These are phyloP conservation scores for Drosophila takahashii DNA, from an alignment of 1,140 invertebrate genomes.

Conservation along the genomic window DNA sequence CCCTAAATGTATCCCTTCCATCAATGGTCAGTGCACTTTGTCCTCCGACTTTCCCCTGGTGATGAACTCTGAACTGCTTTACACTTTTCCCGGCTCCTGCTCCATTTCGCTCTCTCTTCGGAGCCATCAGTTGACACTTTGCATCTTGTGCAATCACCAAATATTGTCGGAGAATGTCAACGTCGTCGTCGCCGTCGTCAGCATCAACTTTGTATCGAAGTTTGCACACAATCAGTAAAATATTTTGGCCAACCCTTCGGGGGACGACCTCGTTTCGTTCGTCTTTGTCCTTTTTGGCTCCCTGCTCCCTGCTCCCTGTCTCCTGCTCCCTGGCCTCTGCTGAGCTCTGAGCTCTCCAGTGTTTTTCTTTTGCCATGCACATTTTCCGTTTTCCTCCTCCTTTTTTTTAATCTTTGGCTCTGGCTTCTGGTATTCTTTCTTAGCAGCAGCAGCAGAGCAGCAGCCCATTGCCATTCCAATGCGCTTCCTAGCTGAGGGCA, in stretches of 20 bases:
- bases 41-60: neutral
- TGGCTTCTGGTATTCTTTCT: conserved; percentile 68
- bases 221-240: conserved; percentile 84
- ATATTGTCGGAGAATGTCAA: conserved; percentile 79
- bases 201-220: conserved; percentile 81
- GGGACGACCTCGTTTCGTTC: conserved; percentile 77
- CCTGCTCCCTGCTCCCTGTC: conserved; percentile 45
- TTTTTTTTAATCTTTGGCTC: conserved; percentile 76
- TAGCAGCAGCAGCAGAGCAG: conserved; percentile 11
- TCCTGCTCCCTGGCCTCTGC: neutral
- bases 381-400: conserved; percentile 64
- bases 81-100: conserved; percentile 16
- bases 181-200: conserved; percentile 44
- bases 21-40: conserved; percentile 26
- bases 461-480: conserved; percentile 28
- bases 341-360: conserved; percentile 52
- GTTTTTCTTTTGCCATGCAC: conserved; percentile 75
- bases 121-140: conserved; percentile 75
- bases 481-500: conserved; percentile 61
- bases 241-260: conserved; percentile 80
- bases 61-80: conserved; percentile 24
- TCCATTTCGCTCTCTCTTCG: conserved; percentile 26
- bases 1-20: conserved; percentile 5
- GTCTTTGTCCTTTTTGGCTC: conserved; percentile 60
- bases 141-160: conserved; percentile 83